Percentiles rank a stretch among this genome's conserved stretches.
phyloP scores from a whole-genome alignment of 2,113 vertebrate species.

The Apodemus sylvaticus region DNA sequence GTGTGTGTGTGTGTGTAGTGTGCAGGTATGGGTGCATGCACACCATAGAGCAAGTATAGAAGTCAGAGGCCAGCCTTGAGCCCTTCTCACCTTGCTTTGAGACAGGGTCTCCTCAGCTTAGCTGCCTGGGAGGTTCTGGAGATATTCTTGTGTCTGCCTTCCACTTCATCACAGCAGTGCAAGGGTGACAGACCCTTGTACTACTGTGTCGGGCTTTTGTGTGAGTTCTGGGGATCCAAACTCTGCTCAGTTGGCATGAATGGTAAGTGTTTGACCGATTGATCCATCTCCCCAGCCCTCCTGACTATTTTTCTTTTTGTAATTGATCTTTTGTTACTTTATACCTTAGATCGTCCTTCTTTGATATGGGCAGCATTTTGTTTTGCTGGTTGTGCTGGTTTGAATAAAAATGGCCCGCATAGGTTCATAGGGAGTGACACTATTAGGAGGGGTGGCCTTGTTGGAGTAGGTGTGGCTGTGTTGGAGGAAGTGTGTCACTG shows the following conservation, averaged over 20 bases:
- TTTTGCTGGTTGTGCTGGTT: neutral
- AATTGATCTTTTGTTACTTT: neutral
- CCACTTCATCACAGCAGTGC: neutral
- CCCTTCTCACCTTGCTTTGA: neutral
- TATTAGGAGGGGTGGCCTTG: neutral
- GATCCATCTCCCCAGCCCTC: neutral
- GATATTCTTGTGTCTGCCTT: neutral
- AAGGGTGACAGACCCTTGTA: neutral
- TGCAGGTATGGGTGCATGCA: neutral
- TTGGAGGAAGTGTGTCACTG: neutral
- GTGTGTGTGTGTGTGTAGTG: neutral
- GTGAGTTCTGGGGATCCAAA: neutral
- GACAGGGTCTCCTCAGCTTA: neutral
- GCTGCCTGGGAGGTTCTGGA: neutral
- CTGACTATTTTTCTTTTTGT: neutral
- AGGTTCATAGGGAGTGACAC: neutral
- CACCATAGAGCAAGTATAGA: neutral
- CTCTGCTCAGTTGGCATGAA: neutral
- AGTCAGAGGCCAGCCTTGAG: neutral
- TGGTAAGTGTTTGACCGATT: neutral
- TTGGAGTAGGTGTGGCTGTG: neutral
- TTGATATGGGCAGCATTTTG: neutral
- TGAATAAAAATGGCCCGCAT: neutral
- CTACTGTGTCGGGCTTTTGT: neutral
- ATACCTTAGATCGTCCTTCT: neutral